phyloP scores from a whole-genome alignment of 1,140 invertebrate species.

The Eumaeus atala region DNA sequence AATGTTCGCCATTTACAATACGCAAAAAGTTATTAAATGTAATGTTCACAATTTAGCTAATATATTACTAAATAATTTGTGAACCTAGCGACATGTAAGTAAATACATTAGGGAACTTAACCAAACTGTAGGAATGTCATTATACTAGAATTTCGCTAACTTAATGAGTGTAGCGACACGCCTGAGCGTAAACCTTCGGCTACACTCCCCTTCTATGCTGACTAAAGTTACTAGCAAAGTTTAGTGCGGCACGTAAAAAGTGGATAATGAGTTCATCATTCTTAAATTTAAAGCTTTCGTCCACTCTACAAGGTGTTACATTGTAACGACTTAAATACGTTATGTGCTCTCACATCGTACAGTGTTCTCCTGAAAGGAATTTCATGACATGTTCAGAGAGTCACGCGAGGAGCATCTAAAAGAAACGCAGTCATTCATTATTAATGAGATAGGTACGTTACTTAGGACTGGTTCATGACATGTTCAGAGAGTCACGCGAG shows the following conservation, averaged over 20 bases:
- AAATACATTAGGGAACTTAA: too few species aligned
- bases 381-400: neutral
- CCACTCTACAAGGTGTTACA: neutral
- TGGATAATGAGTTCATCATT: neutral
- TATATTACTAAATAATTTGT: too few species aligned
- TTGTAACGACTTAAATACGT: neutral
- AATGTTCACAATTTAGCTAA: too few species aligned
- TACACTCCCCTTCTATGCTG: neutral
- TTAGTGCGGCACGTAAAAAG: conserved; percentile 3
- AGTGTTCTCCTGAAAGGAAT: conserved; percentile 6
- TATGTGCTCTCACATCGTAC: neutral
- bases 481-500: neutral
- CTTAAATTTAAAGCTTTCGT: neutral
- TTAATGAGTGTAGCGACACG: neutral
- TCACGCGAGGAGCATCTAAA: too few species aligned
- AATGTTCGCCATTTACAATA: too few species aligned
- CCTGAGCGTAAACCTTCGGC: neutral
- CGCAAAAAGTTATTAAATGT: too few species aligned
- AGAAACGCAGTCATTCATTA: too few species aligned
- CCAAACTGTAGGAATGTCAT: too few species aligned
- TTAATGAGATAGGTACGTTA: too few species aligned
- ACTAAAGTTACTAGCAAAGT: neutral
- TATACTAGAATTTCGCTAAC: neutral
- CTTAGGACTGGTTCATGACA: too few species aligned
- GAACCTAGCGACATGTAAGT: too few species aligned